These are phyloP conservation scores for Pantelozetes paolii DNA, from an alignment of 2,888 invertebrate species.

Conservation along the genomic window DNA sequence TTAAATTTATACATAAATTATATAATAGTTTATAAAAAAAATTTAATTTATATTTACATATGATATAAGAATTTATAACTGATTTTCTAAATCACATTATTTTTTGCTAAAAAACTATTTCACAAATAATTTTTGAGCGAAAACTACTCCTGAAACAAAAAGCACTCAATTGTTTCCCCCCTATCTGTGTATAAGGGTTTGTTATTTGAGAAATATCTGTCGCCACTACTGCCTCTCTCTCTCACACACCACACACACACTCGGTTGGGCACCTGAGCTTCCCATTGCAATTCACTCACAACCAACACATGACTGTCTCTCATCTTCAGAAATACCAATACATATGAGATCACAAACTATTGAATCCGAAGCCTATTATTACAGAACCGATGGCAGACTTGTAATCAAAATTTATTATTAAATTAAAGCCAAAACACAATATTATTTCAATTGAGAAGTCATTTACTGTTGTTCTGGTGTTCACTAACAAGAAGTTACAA, in stretches of 20 bases:
- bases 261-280: background rate
- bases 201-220: constrained; percentile 5
- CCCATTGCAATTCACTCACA: no score
- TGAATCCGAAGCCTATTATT: background rate
- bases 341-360: background rate
- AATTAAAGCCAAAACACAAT: background rate
- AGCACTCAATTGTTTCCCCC: constrained; percentile 13
- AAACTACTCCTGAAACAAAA: background rate
- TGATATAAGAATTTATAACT: background rate
- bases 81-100: no score
- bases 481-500: no score
- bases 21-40: background rate
- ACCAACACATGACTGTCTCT: constrained; percentile 8
- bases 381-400: background rate
- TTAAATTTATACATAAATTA: background rate
- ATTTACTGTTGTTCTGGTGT: no score
- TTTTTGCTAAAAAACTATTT: no score
- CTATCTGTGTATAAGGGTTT: background rate
- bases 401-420: background rate
- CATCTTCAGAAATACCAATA: background rate
- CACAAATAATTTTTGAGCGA: no score
- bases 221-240: background rate
- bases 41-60: background rate
- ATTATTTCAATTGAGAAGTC: background rate
- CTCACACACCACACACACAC: background rate